Evolutionary conservation across 2,797 vertebrate genomes (phyloP).

Genomic region (Parauchenoglanis ngamensis): DNA sequence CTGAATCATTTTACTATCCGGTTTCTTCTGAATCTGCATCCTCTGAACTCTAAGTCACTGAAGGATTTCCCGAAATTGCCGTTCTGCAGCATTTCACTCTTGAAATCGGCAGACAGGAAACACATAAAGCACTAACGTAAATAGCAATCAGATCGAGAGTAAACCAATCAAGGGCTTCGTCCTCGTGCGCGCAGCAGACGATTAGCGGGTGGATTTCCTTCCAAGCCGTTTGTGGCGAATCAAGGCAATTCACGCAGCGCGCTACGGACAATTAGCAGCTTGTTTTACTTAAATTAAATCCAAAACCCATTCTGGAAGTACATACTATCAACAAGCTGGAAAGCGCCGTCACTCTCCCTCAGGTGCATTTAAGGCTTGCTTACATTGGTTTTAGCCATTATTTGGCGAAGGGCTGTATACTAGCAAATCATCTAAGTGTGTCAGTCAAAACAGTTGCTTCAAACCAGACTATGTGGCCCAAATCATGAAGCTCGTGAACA

Average conservation of each 20-base stretch:
- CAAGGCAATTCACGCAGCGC: slow-evolving; percentile 65
- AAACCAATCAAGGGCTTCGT: slow-evolving; percentile 75
- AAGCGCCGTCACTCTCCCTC: slow-evolving; percentile 36
- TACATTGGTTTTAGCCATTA: slow-evolving; percentile 41
- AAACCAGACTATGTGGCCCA: not conserved
- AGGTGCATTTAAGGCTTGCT: slow-evolving; percentile 54
- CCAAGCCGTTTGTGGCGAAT: slow-evolving; percentile 66
- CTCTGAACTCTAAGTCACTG: slow-evolving; percentile 11
- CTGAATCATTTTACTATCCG: not conserved
- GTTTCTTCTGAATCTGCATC: not conserved
- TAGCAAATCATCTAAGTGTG: slow-evolving; percentile 35
- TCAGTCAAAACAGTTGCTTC: slow-evolving; percentile 36
- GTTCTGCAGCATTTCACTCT: slow-evolving; percentile 61
- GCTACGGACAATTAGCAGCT: slow-evolving; percentile 67
- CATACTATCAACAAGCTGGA: slow-evolving; percentile 48
- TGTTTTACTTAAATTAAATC: slow-evolving; percentile 67
- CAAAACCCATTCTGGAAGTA: slow-evolving; percentile 53
- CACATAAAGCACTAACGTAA: slow-evolving; percentile 72
- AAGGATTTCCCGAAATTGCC: slow-evolving; percentile 15
- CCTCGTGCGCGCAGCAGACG: slow-evolving; percentile 71
- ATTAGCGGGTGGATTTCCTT: slow-evolving; percentile 74
- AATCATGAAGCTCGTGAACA: slow-evolving; percentile 15
- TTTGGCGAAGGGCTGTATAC: not conserved
- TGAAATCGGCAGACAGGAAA: slow-evolving; percentile 65
- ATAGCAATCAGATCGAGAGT: slow-evolving; percentile 74